These are phyloP conservation scores for Mamestra brassicae DNA, from an alignment of 2,888 invertebrate species.

Conservation along the genomic window DNA sequence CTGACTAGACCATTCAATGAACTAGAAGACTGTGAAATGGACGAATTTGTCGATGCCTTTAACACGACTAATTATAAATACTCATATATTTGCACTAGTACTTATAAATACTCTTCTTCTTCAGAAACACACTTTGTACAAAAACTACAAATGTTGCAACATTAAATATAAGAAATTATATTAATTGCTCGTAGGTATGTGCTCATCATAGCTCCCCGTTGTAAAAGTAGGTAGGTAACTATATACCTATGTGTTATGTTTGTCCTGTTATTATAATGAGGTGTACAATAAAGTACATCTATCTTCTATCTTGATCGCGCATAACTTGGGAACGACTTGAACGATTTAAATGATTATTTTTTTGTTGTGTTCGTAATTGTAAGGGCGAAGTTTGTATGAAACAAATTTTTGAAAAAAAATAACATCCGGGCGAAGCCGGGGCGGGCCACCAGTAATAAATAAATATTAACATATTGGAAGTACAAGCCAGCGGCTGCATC, in stretches of 20 bases:
- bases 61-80: background rate
- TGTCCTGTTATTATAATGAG: no score
- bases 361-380: no score
- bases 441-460: no score
- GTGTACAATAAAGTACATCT: no score
- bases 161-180: background rate
- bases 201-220: background rate
- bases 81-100: background rate
- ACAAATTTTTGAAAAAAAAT: no score
- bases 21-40: constrained; percentile 5
- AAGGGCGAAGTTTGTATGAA: no score
- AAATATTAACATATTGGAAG: background rate
- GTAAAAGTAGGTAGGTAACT: background rate
- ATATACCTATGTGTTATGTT: no score
- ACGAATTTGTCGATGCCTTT: constrained; percentile 8
- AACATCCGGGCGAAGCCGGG: no score
- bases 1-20: background rate
- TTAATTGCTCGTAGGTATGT: constrained; percentile 6
- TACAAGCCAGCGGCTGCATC: constrained; percentile 1
- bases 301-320: no score
- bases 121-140: background rate
- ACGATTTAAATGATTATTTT: no score
- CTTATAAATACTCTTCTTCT: background rate
- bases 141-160: background rate
- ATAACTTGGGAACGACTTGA: no score